phyloP scores from a whole-genome alignment of 2,113 vertebrate genomes.

The Solenodon paradoxus region DNA sequence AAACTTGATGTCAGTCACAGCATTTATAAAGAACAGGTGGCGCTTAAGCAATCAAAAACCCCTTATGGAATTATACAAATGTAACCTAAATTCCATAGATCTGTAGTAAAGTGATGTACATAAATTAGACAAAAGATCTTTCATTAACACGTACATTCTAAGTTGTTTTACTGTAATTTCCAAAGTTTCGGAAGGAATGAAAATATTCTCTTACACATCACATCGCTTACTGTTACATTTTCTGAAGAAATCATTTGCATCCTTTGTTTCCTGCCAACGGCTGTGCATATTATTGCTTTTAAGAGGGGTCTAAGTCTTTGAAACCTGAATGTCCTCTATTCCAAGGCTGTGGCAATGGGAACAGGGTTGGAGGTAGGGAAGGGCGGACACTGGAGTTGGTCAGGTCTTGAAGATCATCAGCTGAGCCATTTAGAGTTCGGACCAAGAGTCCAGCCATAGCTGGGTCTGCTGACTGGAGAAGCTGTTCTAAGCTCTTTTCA shows the following conservation, averaged over 20 bases:
- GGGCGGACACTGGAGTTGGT: fast-evolving
- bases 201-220: neutral
- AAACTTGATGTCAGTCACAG: constrained; percentile 74
- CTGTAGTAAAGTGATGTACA: constrained; percentile 49
- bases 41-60: constrained; percentile 59
- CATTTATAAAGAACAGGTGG: constrained; percentile 68
- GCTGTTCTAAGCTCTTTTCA: neutral
- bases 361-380: neutral
- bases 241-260: constrained; percentile 30
- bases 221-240: constrained; percentile 32
- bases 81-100: constrained; percentile 61
- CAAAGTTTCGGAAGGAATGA: constrained; percentile 33
- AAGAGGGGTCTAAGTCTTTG: neutral
- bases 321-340: neutral
- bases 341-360: neutral
- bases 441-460: neutral
- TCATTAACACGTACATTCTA: constrained; percentile 56
- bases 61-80: constrained; percentile 63
- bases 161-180: constrained; percentile 51
- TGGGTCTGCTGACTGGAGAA: neutral
- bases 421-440: neutral
- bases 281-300: neutral
- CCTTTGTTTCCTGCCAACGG: constrained; percentile 46
- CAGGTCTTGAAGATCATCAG: neutral
- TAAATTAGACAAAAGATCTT: constrained; percentile 68